These are phyloP conservation scores for Calameuta pallipes DNA, from an alignment of 2,888 invertebrate genomes.

Conservation along the genomic window DNA sequence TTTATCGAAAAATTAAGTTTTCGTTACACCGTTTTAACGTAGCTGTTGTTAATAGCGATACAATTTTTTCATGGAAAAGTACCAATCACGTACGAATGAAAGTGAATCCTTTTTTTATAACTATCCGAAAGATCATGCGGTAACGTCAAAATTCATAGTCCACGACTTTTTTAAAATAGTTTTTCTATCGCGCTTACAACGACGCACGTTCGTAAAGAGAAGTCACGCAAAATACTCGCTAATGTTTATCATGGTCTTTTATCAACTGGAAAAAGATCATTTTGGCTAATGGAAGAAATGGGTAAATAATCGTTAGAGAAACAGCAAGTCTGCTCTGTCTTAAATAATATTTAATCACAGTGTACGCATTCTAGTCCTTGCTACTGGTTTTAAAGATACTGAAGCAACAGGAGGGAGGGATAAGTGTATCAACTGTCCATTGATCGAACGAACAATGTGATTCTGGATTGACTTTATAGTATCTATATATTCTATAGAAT, in stretches of 20 bases:
- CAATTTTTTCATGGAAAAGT: background rate
- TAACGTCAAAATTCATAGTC: background rate
- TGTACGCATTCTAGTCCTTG: background rate
- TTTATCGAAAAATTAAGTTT: background rate
- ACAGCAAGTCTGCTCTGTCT: background rate
- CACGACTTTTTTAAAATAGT: background rate
- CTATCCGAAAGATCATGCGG: background rate
- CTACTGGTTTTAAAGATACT: constrained; percentile 26
- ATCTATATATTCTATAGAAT: constrained; percentile 44
- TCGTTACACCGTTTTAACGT: background rate
- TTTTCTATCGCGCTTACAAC: background rate
- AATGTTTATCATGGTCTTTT: background rate
- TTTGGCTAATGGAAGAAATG: too few relatives aligned
- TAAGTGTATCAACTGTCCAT: constrained; percentile 23
- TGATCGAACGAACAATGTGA: constrained; percentile 36
- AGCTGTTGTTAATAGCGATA: background rate
- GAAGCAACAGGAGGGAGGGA: background rate
- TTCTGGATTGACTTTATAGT: constrained; percentile 37
- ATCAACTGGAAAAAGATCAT: too few relatives aligned
- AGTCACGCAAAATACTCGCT: background rate
- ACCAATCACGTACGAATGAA: background rate
- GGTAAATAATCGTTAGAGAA: background rate
- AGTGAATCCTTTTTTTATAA: background rate
- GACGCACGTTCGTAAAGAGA: background rate
- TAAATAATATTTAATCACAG: background rate